Evolutionary conservation across 2,113 vertebrate genomes (phyloP), one percentile per base, ranked within the genome.

Genomic region (Saimiri boliviensis): DNA sequence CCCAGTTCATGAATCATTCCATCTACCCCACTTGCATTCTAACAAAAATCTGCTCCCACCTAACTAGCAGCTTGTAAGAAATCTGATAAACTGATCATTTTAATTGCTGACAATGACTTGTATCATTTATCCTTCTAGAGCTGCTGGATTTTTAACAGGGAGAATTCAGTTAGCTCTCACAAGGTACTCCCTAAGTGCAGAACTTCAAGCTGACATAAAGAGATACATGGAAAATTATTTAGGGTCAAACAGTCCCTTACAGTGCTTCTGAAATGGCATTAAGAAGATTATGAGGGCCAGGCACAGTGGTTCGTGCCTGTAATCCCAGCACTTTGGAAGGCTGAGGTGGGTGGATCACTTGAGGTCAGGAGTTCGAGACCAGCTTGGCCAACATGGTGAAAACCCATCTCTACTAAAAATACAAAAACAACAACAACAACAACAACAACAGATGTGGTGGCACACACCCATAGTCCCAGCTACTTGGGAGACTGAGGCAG

Each of bases 1-100:
- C 14, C n/a, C 52, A 42, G 2, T 0, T 21, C 14, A n/a, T 45
- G 11, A 0, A 3, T 52, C 56, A 13, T 45, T 81, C 23, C 0
- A 6, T 23, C 35, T 42, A 45, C 42, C 45, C 37, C 73, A 63
- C 13, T 82, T 30, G 12, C 32, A 23, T 60, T 37, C 63, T 17
- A 6, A 52, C 10, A n/a, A 52, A 82, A 92, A 88, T 52, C 37
- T 86, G 20, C 4, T 42, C 60, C 68, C 20, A 76, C 25, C 56
- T 80, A 85, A 73, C n/a, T 52, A 42, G 71, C 37, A 89, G 4
- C 71, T 68, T 54, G 16, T 10, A 92, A 96, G 27, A 37, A 92
- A 66, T 70, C 47, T 56, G 70, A 40, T 47, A 76, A 87, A 52
- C 45, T 66, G 47, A 45, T 52, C 6, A 3, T 66, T 84, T 86